Evolutionary conservation across 2,797 vertebrate genomes (phyloP).

Genomic region (Argya squamiceps): DNA sequence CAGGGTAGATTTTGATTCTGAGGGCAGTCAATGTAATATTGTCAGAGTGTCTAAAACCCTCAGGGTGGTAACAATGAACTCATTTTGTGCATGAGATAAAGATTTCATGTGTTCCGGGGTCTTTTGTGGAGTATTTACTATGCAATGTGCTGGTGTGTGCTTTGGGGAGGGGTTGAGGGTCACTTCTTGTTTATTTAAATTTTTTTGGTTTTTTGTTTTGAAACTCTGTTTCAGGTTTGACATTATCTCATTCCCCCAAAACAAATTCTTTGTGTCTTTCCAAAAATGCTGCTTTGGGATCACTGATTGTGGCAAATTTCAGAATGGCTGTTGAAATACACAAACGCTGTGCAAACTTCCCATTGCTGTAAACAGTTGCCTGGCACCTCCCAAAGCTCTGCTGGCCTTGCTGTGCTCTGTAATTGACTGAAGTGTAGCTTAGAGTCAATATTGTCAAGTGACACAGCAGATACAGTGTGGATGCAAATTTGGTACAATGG

Average conservation of each 20-base stretch:
- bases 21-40: not conserved
- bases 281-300: not conserved
- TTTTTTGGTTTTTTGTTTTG: not conserved
- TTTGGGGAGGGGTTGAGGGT: rapidly evolving
- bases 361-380: not conserved
- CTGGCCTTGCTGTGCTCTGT: not conserved
- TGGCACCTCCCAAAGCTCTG: not conserved
- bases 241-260: not conserved
- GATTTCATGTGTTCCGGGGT: not conserved
- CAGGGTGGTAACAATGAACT: not conserved
- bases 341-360: not conserved
- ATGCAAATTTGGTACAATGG: not conserved
- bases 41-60: not conserved
- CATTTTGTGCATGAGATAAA: not conserved
- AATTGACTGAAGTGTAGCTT: not conserved
- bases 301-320: not conserved
- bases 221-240: not conserved
- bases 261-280: not conserved
- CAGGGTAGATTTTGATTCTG: not conserved
- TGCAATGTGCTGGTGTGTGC: not conserved
- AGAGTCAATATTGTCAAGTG: not conserved
- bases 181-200: not conserved
- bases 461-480: no score
- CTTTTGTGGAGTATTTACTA: not conserved
- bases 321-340: not conserved